Evolutionary conservation across 2,888 invertebrate species (phyloP).

Genomic region (Steinernema carpocapsae): DNA sequence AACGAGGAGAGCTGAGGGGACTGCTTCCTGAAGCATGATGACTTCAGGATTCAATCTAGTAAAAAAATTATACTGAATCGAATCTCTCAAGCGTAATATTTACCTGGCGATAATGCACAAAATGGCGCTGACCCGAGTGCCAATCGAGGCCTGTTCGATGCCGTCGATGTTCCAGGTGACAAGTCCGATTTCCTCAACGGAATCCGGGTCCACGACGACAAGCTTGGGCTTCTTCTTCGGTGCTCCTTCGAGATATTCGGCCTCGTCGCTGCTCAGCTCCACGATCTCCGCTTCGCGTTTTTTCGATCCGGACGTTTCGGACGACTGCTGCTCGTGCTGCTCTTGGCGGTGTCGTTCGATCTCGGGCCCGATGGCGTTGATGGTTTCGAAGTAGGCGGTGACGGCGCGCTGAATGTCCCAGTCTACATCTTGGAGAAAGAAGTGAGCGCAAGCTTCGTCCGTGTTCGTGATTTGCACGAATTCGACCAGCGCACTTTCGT

Average conservation of each 20-base stretch:
- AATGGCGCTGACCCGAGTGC: conserved; percentile 72
- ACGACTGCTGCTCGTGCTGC: not conserved
- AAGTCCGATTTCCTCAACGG: conserved; percentile 70
- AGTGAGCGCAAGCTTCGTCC: conserved; percentile 74
- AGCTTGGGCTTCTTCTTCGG: not conserved
- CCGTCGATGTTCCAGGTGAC: conserved; percentile 76
- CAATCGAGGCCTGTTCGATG: conserved; percentile 72
- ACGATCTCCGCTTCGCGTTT: not conserved
- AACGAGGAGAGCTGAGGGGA: conserved; percentile 70
- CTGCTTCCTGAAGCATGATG: conserved; percentile 75
- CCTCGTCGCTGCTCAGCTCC: conserved; percentile 18
- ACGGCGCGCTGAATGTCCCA: conserved; percentile 72
- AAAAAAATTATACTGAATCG: conserved; percentile 40
- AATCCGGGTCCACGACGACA: conserved; percentile 5
- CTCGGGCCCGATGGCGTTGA: conserved; percentile 33
- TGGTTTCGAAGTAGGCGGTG: conserved; percentile 34
- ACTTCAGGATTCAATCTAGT: conserved; percentile 74
- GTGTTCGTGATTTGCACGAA: conserved; percentile 74
- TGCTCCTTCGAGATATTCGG: not conserved
- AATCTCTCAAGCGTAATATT: conserved; percentile 45
- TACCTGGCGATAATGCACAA: conserved; percentile 72
- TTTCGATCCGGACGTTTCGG: too few species aligned
- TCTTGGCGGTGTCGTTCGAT: conserved; percentile 15
- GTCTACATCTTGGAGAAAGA: conserved; percentile 73
- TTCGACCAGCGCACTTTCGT: conserved; percentile 47